Base-by-base conservation (phyloP, 2,113 vertebrate species). In the Epinephelus fuscoguttatus region DNA sequence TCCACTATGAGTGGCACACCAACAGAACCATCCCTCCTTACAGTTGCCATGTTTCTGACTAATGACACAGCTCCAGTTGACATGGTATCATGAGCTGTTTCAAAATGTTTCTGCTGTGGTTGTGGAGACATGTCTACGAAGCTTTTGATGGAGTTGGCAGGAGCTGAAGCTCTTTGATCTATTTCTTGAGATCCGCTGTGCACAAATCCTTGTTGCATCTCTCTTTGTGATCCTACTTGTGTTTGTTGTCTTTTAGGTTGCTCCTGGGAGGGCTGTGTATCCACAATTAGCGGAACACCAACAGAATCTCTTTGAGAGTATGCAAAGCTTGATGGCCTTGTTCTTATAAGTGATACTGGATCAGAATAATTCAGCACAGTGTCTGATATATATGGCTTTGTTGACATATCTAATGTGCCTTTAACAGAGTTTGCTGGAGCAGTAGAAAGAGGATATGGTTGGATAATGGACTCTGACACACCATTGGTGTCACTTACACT, bases 51-150 rank as follows among this genome's bases (percentile, higher is more conserved):
- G 78, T 82, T 77, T 85, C 45, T 92, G 1, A 94, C 59, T 17
- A 94, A 56, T 71, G 92, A 25, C 33, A 94, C 10, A 67, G 59
- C 84, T 88, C 66, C 90, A 67, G 30, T 69, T 64, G 63, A 21
- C 6, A 76, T 21, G 6, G 47, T 12, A 14, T 85, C 40, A 4
- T 52, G 27, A 37, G 11, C 23, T 37, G 49, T 50, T 70, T 91
- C 78, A 42, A 33, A 57, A 30, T 33, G 62, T 73, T 78, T 87
- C 53, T 80, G 80, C 14, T 68, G 74, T 33, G 56, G 18, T 52
- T 82, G 87, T 76, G 80, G 75, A 61, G 94, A 95, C 95, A 95
- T 95, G 64, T 95, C 95, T 14, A 95, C 60, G 56, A 70, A 89
- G 8, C 81, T 64, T 89, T 80, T 94, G 17, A 90, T 75, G 21